These are phyloP conservation scores for Choloepus hoffmanni DNA, from an alignment of 2,113 vertebrate species.

Conservation along the genomic window DNA sequence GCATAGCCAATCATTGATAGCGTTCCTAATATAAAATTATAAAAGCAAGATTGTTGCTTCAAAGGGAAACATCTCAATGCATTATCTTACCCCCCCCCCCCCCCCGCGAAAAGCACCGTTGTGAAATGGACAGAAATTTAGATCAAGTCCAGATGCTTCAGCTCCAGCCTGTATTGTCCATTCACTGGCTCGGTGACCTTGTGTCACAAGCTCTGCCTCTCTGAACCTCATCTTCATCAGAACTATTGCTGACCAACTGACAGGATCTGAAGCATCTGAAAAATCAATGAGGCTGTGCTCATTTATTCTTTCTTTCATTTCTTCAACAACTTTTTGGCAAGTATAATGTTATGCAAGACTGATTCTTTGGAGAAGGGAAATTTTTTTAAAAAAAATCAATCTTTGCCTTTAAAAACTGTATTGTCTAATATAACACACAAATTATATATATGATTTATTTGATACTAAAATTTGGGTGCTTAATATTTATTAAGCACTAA, in stretches of 20 bases:
- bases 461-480: neutral
- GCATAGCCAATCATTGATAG: no score
- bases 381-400: neutral
- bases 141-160: neutral
- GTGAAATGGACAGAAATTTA: neutral
- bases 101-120: neutral
- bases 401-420: neutral
- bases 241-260: neutral
- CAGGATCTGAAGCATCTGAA: neutral
- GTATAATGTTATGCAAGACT: neutral
- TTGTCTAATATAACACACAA: neutral
- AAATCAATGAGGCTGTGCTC: neutral
- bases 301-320: slow-evolving; percentile 9
- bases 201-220: neutral
- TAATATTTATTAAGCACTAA: no score
- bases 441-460: neutral
- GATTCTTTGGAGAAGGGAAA: neutral
- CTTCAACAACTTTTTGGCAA: neutral
- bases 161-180: neutral
- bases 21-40: neutral
- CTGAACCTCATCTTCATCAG: neutral
- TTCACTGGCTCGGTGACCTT: neutral
- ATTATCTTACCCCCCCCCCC: neutral
- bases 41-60: neutral
- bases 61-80: neutral